Conservation (phyloP, 2,113 vertebrate species). For the Callaeas wilsoni region DNA sequence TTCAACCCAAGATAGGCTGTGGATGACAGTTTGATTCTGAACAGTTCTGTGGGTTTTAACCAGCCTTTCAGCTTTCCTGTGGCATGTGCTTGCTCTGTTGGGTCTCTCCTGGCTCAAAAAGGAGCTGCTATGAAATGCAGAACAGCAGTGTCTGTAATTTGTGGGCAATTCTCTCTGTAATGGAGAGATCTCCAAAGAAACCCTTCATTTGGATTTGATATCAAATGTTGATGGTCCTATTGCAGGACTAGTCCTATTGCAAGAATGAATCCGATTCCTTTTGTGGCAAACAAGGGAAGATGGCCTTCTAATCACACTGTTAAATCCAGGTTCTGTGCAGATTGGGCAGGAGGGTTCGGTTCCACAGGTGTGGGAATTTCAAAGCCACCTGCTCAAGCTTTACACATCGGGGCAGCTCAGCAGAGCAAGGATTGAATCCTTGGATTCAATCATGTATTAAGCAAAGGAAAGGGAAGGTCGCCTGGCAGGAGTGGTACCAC, state of each 20-base stretch:
- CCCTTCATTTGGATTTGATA: background rate
- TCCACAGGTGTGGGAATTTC: background rate
- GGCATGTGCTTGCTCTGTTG: accelerated
- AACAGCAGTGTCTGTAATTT: background rate
- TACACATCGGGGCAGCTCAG: background rate
- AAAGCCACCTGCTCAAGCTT: background rate
- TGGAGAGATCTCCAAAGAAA: background rate
- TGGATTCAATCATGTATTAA: background rate
- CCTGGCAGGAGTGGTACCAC: background rate
- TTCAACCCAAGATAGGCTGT: background rate
- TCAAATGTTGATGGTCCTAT: background rate
- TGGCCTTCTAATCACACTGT: background rate
- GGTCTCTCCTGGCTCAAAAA: background rate
- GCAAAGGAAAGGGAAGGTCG: background rate
- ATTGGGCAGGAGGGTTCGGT: background rate
- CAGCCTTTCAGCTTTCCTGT: background rate
- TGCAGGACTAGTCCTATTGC: background rate
- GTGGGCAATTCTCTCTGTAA: background rate
- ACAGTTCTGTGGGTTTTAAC: background rate
- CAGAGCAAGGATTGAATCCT: background rate
- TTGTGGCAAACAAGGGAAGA: background rate
- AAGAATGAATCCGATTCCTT: background rate
- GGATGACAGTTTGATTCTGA: background rate
- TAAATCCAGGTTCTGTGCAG: background rate
- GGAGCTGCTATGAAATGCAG: background rate